Conservation (phyloP, 1,140 invertebrate genomes). For the Achatina immaculata region DNA sequence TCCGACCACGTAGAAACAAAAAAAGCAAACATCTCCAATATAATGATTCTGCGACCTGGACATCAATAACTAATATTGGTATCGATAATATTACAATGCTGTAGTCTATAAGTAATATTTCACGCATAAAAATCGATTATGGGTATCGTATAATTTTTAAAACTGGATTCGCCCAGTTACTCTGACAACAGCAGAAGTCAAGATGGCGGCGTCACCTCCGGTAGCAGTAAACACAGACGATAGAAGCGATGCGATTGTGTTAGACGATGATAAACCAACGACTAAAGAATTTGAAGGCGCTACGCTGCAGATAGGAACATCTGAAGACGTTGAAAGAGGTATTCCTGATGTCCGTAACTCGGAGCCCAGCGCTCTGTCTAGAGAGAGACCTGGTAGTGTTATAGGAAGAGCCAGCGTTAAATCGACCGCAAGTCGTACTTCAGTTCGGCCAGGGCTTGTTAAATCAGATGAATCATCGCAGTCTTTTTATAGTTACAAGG, state of each 20-base stretch:
- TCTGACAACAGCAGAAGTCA: too few species aligned
- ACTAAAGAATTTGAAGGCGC: background rate
- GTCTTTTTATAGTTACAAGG: background rate
- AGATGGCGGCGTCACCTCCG: background rate
- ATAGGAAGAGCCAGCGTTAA: background rate
- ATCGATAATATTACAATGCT: too few species aligned
- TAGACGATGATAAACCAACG: background rate
- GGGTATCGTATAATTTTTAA: too few species aligned
- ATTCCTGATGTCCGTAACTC: background rate
- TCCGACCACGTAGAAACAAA: too few species aligned
- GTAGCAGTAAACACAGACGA: background rate
- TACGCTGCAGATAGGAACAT: background rate
- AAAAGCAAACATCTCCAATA: too few species aligned
- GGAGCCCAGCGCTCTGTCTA: background rate
- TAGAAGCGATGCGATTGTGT: background rate
- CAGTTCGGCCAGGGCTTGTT: background rate
- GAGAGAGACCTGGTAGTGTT: background rate
- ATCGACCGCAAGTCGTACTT: background rate
- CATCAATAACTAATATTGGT: too few species aligned
- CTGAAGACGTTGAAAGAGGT: background rate
- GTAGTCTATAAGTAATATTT: too few species aligned
- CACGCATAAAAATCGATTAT: too few species aligned
- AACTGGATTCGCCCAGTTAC: too few species aligned
- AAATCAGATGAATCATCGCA: background rate
- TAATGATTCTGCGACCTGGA: too few species aligned